phyloP scores from a whole-genome alignment of 2,888 invertebrate genomes.

The Strigamia transsilvanica region DNA sequence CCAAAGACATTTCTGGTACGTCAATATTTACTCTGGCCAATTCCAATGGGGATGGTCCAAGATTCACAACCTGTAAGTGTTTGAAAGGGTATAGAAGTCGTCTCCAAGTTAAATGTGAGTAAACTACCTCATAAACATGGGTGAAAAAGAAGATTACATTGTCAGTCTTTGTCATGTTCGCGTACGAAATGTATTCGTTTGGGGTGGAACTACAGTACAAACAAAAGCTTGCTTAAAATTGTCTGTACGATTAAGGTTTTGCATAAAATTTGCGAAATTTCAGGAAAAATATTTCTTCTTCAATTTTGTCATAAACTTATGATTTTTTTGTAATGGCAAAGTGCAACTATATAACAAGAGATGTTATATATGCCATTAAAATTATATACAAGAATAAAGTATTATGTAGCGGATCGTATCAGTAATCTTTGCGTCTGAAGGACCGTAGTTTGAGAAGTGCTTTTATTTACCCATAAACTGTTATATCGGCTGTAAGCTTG shows the following conservation, averaged over 20 bases:
- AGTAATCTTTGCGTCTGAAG: too few relatives aligned
- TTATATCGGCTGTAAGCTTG: not conserved
- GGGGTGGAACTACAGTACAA: not conserved
- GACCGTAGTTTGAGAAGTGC: too few relatives aligned
- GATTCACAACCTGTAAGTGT: not conserved
- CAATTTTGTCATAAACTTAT: too few relatives aligned
- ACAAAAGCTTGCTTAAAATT: not conserved
- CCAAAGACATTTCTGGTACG: not conserved
- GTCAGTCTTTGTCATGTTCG: not conserved
- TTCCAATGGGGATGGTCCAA: conserved; percentile 12
- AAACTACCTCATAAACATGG: not conserved
- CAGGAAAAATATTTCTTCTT: too few relatives aligned
- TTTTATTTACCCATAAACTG: conserved; percentile 3
- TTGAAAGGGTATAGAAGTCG: not conserved
- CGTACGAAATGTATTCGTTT: not conserved
- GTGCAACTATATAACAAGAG: too few relatives aligned
- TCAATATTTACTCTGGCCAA: not conserved
- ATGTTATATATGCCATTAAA: too few relatives aligned
- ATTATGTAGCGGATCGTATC: too few relatives aligned
- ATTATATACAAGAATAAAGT: too few relatives aligned
- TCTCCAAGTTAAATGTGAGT: not conserved
- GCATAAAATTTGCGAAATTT: too few relatives aligned
- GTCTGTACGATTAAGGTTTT: too few relatives aligned
- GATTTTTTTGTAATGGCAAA: too few relatives aligned
- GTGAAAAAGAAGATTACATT: not conserved